Base-by-base conservation (phyloP, 2,888 invertebrate genomes). In the Tachina lurida region DNA sequence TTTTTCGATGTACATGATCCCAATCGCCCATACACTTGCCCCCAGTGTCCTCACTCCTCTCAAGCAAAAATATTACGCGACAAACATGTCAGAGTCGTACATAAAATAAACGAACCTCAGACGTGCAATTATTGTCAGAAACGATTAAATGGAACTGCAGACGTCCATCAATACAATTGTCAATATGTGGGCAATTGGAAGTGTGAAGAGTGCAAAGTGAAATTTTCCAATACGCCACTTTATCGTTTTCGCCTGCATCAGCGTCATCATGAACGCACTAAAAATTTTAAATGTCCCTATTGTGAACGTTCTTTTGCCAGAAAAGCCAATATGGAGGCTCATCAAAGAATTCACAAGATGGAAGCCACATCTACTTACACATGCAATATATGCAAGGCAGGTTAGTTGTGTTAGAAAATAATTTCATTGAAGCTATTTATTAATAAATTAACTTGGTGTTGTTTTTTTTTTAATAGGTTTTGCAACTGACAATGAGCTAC, bases 1-100 rank as follows among this genome's bases (percentile, higher is more conserved):
- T 89, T 88, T 56, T 89, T 89, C 47, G 88, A 88, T 68, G 86
- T 82, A 17, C 88, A 89, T 43, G 88, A 89, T 80, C 88, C 88
- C 0, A 89, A 88, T 70, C 84, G 79, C 7, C 88, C 88, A 10
- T 89, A 89, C 67, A 88, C 86, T 41, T 89, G 88, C 47, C 88
- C 88, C 4, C 76, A 88, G 15, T 89, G 88, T 45, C 45, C 79
- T 43, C 85, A 85, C 49, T 86, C 84, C 10, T 87, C 81, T 43
- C 87, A 76, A 43, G 84, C 85, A 3, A 67, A 82, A 31, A 65
- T 77, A 17, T 47, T 74, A 13, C 88, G 88, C 41, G 81, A 87
- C 45, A 86, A 82, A 58, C 88, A 89, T 80, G 84, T 87, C 13
- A 62, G 71, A 12, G 62, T 84, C 0, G 60, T 80, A 60, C 88